Evolutionary conservation across 92 coral and sea anemone genomes (phyloP), one percentile per base, ranked within the genome.

Genomic region (Porites lobata): DNA sequence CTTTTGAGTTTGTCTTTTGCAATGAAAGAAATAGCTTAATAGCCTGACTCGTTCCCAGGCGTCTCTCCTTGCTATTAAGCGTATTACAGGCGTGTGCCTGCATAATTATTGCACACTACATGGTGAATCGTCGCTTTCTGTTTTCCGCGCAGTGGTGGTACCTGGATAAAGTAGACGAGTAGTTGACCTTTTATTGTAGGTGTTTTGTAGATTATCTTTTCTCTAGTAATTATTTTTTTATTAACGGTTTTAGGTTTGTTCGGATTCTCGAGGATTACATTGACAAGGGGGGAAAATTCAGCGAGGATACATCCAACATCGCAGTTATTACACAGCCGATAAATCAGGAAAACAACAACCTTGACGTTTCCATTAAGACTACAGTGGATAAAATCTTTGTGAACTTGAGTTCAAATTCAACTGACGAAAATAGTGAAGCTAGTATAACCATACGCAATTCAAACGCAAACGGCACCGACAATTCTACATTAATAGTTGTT

Each of bases 271-370:
- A 98, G 78, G 88, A 81, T 58, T 98, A 90, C 81, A 76, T 98
- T 80, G 96, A 96, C 50, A 94, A 96, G 69, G 99, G 99, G 50
- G 99, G 99, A 9, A 82, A 89, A 50, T 93, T 98, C 86, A 82
- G 94, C 82, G 89, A 92, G 67, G 92, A 87, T 7, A 92, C 99
- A 8, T 73, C 93, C 1, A 98, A 98, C 86, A 91, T 98, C 79
- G 94, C 91, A 52, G 97, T 98, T 54, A 95, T 81, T 17, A 86
- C 86, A 29, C 84, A 92, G 50, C 76, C 65, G 19, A 76, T 95
- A 65, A 69, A 72, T 57, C 56, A 93, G 68, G 61, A 82, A 22
- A 50, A 78, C 72, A 85, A 64, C 7, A 73, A 80, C 1, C 59
- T 77, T 51, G 62, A 69, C 63, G 80, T 86, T 47, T 79, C 96